Base-by-base conservation (phyloP, 2,797 vertebrate genomes). In the Bradypus variegatus region DNA sequence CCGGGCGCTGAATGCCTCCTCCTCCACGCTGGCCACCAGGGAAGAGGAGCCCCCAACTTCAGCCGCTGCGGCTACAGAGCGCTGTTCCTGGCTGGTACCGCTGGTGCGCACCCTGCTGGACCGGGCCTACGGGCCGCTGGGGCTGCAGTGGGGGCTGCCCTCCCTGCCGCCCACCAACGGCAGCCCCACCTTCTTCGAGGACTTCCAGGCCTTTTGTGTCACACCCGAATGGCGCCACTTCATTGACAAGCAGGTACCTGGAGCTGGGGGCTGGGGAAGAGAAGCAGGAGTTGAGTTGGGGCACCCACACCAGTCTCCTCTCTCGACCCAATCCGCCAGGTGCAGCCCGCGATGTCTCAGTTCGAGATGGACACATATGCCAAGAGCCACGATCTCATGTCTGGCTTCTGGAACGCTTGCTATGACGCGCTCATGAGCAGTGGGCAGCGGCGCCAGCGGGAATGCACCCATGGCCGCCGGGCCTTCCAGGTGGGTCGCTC, bases 391-490 rank as follows among this genome's bases (percentile, higher is more conserved):
- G 98, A 99, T 96, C 98, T 98, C 96, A 99, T 99, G 99, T 99
- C 99, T 21, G 98, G 98, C 83, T 99, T 99, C 97, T 99, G 99
- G 99, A 99, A 99, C 21, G 98, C 98, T 41, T 99, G 99, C 91
- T 99, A 99, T 0, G 99, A 99, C 8, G 98, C 98, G 81, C 97
- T 99, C 91, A 99, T 99, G 99, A 99, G 98, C 96, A 98, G 98
- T 0, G 98, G 98, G 0, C 97, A 98, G 89, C 97, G 95, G 58
- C 96, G 97, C 21, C 98, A 99, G 92, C 98, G 97, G 85, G 98
- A 99, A 85, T 96, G 97, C 72, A 96, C 97, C 0, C 97, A 98
- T 85, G 98, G 98, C 97, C 97, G 97, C 76, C 97, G 96, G 75
- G 97, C 98, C 95, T 99, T 99, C 97, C 98, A 99, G 98, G 99